phyloP scores from a whole-genome alignment of 2,797 vertebrate species.

The Lacerta bilineata region DNA sequence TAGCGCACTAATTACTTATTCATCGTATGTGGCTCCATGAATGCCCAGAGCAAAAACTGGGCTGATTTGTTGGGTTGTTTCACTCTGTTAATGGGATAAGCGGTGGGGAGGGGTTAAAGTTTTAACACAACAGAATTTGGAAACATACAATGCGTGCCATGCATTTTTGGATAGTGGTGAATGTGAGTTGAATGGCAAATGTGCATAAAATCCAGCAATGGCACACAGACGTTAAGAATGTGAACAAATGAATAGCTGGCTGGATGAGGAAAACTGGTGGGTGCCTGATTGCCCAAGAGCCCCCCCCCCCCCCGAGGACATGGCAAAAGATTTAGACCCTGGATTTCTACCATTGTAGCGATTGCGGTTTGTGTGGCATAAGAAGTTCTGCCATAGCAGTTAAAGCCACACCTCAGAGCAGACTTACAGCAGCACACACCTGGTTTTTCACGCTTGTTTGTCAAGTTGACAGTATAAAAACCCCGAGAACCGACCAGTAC shows the following conservation, averaged over 20 bases:
- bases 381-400: too few species aligned
- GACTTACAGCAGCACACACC: too few species aligned
- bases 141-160: background rate
- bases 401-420: too few species aligned
- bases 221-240: background rate
- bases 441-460: too few species aligned
- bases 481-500: too few species aligned
- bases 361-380: too few species aligned
- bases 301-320: too few species aligned
- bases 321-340: too few species aligned
- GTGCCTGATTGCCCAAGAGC: too few species aligned
- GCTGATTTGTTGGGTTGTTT: conserved; percentile 2
- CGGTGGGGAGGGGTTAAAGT: background rate
- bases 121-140: background rate
- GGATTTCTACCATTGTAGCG: too few species aligned
- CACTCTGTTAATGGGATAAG: background rate
- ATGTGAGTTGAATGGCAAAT: background rate
- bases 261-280: too few species aligned
- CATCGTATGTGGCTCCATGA: conserved; percentile 24
- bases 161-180: background rate
- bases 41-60: conserved; percentile 29
- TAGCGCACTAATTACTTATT: conserved; percentile 49
- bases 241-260: background rate
- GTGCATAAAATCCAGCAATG: background rate
- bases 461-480: too few species aligned